Evolutionary conservation across 2,797 vertebrate genomes (phyloP), one percentile per base, ranked within the genome.

Genomic region (Danio tinwini): DNA sequence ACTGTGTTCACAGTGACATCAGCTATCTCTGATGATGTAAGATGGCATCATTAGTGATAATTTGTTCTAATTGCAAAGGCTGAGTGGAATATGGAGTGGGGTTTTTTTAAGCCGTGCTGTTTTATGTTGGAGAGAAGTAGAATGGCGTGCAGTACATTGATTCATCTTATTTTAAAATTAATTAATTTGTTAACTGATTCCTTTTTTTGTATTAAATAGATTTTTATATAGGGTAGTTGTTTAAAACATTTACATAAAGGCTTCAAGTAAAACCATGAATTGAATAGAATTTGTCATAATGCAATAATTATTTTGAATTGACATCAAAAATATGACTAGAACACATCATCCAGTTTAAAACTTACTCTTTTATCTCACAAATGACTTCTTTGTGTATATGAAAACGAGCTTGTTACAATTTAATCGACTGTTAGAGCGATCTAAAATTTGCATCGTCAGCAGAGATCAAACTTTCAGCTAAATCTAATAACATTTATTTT

Each of bases 271-370:
- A 29, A 29, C 3, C 45, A 7, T 49, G 5, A 19, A 64, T 10
- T 64, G 62, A 64, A 64, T 64, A 45, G 62, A 42, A 16, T 40
- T 64, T 45, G n/a, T n/a, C n/a, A n/a, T n/a, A n/a, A n/a, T n/a
- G n/a, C n/a, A n/a, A n/a, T n/a, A n/a, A n/a, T n/a, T n/a, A n/a
- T n/a, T n/a, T n/a, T n/a, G n/a, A n/a, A n/a, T n/a, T n/a, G n/a
- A n/a, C n/a, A n/a, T n/a, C n/a, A n/a, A n/a, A n/a, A n/a, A n/a
- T n/a, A n/a, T n/a, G n/a, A n/a, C n/a, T n/a, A n/a, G n/a, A n/a
- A n/a, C n/a, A n/a, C n/a, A n/a, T n/a, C n/a, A n/a, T n/a, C n/a
- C n/a, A n/a, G n/a, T n/a, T n/a, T n/a, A n/a, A n/a, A n/a, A n/a
- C n/a, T n/a, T n/a, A n/a, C n/a, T n/a, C n/a, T n/a, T n/a, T n/a